Evolutionary conservation across 2,797 vertebrate genomes (phyloP), one percentile per base, ranked within the genome.

Genomic region (Dendrocincla fuliginosa): DNA sequence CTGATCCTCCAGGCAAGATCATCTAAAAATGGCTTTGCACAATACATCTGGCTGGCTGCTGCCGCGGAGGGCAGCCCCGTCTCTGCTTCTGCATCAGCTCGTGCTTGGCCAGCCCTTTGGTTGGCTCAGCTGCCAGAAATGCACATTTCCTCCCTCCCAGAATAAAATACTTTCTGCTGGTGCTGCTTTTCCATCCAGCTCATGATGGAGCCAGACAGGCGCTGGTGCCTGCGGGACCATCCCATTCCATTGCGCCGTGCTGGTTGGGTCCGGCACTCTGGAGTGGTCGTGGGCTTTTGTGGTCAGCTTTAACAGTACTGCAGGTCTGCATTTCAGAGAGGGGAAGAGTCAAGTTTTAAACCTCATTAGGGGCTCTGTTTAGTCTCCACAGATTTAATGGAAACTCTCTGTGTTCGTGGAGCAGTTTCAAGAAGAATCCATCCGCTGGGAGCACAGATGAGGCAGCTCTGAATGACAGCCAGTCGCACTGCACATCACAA

Each of bases 401-500:
- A 87, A 95, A 47, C 64, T 84, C 56, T 74, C 78, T 61, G 80
- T 42, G 53, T 84, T 68, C 13, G 10, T 87, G 90, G 93, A 96
- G 37, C 3, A 6, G 89, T 92, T 94, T 96, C 64, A 52, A 93
- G 73, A 86, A 59, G 92, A 88, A 87, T 59, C 11, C 53, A 83
- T 96, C 83, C 94, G 19, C 76, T 95, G 68, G 73, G 96, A 93
- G 95, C 93, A 85, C 77, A 74, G 95, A 93, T 88, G 93, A 93
- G 92, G 75, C 76, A 84, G 39, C 57, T 92, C 70, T 83, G 90
- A 97, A 74, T 96, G 96, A 96, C 95, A 96, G 96, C 86, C 83
- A 91, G 87, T 82, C 95, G 80, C 90, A 83, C 87, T 33, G 77
- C 95, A 52, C 57, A 14, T 97, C 91, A 87, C 59, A 86, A 86